A percentile compares a stretch with the other conserved stretches of the same genome.
These are phyloP conservation scores for Eurytoma adleriae DNA, from an alignment of 2,888 invertebrate genomes.

Conservation along the genomic window DNA sequence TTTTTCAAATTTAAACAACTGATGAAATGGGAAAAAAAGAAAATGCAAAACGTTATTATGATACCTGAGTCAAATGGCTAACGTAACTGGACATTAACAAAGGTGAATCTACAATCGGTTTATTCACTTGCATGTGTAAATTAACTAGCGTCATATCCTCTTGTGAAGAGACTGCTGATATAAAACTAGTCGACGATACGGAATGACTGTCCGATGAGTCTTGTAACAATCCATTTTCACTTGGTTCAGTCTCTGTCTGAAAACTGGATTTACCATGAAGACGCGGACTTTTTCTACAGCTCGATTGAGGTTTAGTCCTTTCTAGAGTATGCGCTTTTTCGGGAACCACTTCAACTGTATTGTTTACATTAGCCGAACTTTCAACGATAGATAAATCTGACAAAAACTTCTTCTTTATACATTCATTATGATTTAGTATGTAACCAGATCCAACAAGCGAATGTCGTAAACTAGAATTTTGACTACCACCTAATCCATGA, in stretches of 20 bases:
- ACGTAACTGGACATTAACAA: slow-evolving; percentile 96
- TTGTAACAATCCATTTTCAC: slow-evolving; percentile 72
- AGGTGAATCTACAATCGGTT: slow-evolving; percentile 94
- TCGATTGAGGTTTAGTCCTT: slow-evolving; percentile 67
- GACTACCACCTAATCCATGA: slow-evolving; percentile 78
- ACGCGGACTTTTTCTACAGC: slow-evolving; percentile 64
- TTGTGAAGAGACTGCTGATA: slow-evolving; percentile 94
- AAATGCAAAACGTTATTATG: slow-evolving; percentile 1
- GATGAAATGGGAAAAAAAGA: too few species aligned
- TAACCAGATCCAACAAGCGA: slow-evolving; percentile 81
- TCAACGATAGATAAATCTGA: slow-evolving; percentile 79
- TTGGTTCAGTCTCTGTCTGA: slow-evolving; percentile 60
- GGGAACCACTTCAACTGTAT: slow-evolving; percentile 54
- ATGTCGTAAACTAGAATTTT: slow-evolving; percentile 83
- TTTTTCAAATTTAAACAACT: background rate
- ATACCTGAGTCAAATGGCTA: slow-evolving; percentile 91
- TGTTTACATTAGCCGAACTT: slow-evolving; percentile 66
- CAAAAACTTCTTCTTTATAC: slow-evolving; percentile 78
- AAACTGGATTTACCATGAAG: slow-evolving; percentile 63
- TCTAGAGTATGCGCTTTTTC: slow-evolving; percentile 74
- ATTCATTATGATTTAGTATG: slow-evolving; percentile 73
- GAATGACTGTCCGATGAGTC: slow-evolving; percentile 87
- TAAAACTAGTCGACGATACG: slow-evolving; percentile 90
- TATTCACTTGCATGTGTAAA: slow-evolving; percentile 94
- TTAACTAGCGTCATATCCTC: slow-evolving; percentile 95